These are phyloP conservation scores for Mechanitis mazaeus DNA, from an alignment of 2,888 invertebrate species.

Conservation along the genomic window DNA sequence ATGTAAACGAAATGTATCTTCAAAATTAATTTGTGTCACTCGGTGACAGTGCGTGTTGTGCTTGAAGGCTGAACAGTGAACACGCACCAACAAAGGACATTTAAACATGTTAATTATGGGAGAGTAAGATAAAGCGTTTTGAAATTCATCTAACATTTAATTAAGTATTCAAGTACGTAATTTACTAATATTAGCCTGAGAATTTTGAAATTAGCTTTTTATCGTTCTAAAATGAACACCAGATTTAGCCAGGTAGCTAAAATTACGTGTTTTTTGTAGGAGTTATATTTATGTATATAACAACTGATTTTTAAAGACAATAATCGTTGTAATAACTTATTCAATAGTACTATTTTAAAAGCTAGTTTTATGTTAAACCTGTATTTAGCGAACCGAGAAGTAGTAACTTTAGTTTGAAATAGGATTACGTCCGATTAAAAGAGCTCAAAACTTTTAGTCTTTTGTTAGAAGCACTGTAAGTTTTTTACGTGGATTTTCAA, in stretches of 20 bases:
- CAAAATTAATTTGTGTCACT: conserved; percentile 19
- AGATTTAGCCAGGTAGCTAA: too few species aligned
- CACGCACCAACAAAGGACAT: conserved; percentile 9
- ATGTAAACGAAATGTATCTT: conserved; percentile 12
- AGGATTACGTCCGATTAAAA: neutral
- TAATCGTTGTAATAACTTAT: neutral
- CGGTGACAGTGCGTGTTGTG: conserved; percentile 21
- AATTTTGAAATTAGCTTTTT: neutral
- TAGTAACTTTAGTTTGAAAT: neutral
- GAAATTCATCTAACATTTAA: neutral
- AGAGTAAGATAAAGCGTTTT: conserved; percentile 3
- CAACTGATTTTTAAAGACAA: too few species aligned
- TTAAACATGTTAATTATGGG: neutral
- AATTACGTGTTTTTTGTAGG: neutral
- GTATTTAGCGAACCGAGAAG: neutral
- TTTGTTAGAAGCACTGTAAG: neutral
- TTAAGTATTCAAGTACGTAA: conserved; percentile 1
- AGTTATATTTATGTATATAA: neutral
- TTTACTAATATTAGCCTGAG: neutral
- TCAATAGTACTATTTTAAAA: too few species aligned
- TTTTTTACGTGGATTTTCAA: too few species aligned
- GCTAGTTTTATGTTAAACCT: too few species aligned
- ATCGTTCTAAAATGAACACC: too few species aligned
- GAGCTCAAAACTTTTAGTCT: neutral
- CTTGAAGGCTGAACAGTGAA: conserved; percentile 15